Base-by-base conservation (phyloP, 2,888 invertebrate genomes). In the Stenolophus ochropezus region DNA sequence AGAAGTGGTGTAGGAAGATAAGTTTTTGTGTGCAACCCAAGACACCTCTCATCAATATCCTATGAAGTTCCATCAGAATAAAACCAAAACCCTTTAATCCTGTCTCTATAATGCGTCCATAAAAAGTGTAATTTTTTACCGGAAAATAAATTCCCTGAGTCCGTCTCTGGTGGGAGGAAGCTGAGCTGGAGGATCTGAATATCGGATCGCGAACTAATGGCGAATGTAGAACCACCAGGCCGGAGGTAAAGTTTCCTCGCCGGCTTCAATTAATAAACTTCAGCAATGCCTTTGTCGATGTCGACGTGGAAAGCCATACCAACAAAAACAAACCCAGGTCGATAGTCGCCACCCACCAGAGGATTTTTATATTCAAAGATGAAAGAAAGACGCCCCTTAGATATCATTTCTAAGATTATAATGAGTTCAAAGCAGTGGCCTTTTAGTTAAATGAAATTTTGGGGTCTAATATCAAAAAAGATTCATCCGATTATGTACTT, bases 231-330 rank as follows among this genome's bases (percentile, higher is more conserved):
- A 71, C 71, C 65, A 20, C 20, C 20, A 42, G 33, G 47, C 42
- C 49, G 4, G 23, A 73, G 51, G 51, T 73, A 73, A 69, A 76
- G 42, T 42, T 27, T 58, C 53, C 76, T 47, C 42, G 18, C 18
- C 76, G 20, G 76, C 76, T 76, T 76, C 76, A 76, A 76, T 76
- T 76, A 76, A 76, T 76, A 76, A 76, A 76, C 76, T 76, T 76
- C 56, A 76, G 42, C 58, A 58, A 33, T 76, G 76, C 76, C 58
- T 76, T 58, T 76, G 76, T 58, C 76, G 76, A 20, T 51, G 56
- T 42, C 65, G 33, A 21, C 51, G 53, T 16, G 25, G 14, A 74
- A 73, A 73, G 49, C 74, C 74, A 74, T 53, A 74, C 74, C 23
- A 49, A 74, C 74, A 74, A 74, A 74, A 74, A 74, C 74, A 51